Evolutionary conservation across 2,113 vertebrate species (phyloP).

Genomic region (Hemichromis elongatus): DNA sequence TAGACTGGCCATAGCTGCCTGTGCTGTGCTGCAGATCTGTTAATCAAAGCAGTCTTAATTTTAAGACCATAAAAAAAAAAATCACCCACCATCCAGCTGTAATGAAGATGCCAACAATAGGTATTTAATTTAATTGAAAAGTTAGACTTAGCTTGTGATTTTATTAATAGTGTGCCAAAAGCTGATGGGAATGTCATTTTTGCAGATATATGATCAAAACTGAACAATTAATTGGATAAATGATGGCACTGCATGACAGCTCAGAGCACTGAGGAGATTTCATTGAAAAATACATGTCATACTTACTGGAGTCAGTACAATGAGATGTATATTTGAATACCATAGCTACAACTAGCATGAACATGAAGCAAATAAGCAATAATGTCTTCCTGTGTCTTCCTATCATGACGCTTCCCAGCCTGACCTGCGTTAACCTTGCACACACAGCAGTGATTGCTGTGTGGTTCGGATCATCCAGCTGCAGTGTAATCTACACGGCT

Average conservation of each 20-base stretch:
- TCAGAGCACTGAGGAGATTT: background rate
- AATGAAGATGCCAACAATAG: background rate
- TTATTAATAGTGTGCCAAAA: background rate
- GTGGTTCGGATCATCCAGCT: background rate
- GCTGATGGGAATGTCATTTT: background rate
- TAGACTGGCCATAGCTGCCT: no score
- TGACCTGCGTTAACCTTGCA: background rate
- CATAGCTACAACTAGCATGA: background rate
- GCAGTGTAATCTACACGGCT: background rate
- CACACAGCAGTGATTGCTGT: background rate
- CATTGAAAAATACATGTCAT: background rate
- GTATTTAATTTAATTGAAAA: background rate
- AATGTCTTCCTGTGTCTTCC: background rate
- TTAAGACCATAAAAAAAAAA: no score
- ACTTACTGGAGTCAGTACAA: background rate
- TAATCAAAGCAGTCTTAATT: no score
- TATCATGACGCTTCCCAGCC: background rate
- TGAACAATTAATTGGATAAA: background rate
- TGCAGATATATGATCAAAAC: background rate
- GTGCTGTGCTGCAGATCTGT: no score
- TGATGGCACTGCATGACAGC: background rate
- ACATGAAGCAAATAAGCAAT: background rate
- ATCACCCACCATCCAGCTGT: background rate
- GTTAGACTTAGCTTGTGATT: background rate
- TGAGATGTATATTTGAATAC: background rate